Evolutionary conservation across 2,113 vertebrate species (phyloP).

Genomic region (Nothoprocta pentlandii): DNA sequence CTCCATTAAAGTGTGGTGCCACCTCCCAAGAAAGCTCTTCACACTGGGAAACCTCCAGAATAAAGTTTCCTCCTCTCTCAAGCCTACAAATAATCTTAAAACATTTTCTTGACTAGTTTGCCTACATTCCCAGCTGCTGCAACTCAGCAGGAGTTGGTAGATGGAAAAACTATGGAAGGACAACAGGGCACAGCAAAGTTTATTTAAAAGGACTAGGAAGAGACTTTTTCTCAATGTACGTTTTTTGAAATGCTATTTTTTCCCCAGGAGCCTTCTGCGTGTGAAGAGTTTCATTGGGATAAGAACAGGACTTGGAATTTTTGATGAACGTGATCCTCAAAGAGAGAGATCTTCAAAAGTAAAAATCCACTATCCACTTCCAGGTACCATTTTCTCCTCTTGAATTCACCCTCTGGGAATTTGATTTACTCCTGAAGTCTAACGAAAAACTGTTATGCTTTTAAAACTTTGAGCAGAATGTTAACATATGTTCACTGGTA

Average conservation of each 20-base stretch:
- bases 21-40: background rate
- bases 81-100: background rate
- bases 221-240: background rate
- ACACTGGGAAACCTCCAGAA: background rate
- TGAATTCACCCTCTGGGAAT: background rate
- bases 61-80: background rate
- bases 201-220: background rate
- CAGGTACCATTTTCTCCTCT: background rate
- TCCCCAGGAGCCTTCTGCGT: background rate
- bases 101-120: background rate
- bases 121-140: background rate
- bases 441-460: background rate
- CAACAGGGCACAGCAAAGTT: background rate
- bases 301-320: background rate
- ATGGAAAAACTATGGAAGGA: background rate
- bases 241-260: background rate
- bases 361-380: background rate
- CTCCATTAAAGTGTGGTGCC: background rate
- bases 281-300: background rate
- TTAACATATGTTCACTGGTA: rapidly evolving
- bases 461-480: background rate
- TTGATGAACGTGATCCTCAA: background rate
- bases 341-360: background rate
- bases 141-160: background rate
- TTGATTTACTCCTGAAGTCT: background rate